A percentile compares a stretch with the other conserved stretches of the same genome.
phyloP scores from a whole-genome alignment of 2,888 invertebrate genomes.

The Tineola bisselliella region DNA sequence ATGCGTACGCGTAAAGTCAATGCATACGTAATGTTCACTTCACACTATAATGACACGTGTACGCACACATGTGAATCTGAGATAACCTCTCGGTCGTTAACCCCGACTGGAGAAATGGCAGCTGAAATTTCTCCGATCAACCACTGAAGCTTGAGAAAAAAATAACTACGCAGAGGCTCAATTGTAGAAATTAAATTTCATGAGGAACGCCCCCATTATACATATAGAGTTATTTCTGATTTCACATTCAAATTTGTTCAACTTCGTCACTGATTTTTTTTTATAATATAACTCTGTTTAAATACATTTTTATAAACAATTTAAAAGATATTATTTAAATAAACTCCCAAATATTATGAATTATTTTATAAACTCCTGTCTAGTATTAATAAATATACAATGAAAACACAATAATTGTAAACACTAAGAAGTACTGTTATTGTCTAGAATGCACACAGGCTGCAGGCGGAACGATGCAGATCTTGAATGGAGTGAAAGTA shows the following conservation, averaged over 20 bases:
- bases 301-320: neutral
- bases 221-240: neutral
- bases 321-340: neutral
- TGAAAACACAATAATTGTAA: slow-evolving; percentile 27
- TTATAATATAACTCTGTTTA: neutral
- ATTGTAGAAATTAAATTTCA: neutral
- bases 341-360: no score
- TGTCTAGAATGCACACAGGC: slow-evolving; percentile 27
- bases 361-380: no score
- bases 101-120: slow-evolving; percentile 45
- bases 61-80: slow-evolving; percentile 34
- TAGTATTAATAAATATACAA: no score
- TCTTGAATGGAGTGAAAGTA: slow-evolving; percentile 66
- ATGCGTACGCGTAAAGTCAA: slow-evolving; percentile 12
- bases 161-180: neutral
- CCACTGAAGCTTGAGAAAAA: neutral
- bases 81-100: slow-evolving; percentile 56
- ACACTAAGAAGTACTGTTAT: slow-evolving; percentile 23
- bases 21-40: neutral
- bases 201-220: neutral
- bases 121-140: slow-evolving; percentile 43
- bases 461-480: slow-evolving; percentile 46
- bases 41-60: slow-evolving; percentile 25
- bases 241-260: neutral
- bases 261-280: neutral